A percentile compares a stretch with the other conserved stretches of the same genome.
Evolutionary conservation across 2,888 invertebrate species (phyloP).

Genomic region (Notodonta ziczac): DNA sequence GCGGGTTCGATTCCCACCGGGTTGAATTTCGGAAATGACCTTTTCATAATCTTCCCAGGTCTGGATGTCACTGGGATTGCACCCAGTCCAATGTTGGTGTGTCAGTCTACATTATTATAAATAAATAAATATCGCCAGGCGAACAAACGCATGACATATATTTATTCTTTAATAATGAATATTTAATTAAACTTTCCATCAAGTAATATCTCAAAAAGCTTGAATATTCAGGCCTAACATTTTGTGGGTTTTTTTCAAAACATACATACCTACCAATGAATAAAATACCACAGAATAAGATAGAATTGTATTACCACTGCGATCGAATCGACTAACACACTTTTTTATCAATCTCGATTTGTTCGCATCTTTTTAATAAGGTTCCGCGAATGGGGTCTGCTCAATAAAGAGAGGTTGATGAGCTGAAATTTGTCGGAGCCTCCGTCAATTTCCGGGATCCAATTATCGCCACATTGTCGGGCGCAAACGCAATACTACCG

Average conservation of each 20-base stretch:
- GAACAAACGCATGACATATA: too few relatives aligned
- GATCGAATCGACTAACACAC: not conserved
- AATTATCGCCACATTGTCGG: conserved; percentile 53
- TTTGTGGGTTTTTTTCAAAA: not conserved
- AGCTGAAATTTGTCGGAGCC: conserved; percentile 45
- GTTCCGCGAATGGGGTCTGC: conserved; percentile 21
- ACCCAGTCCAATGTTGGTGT: too few relatives aligned
- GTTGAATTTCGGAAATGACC: too few relatives aligned
- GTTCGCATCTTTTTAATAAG: conserved; percentile 39
- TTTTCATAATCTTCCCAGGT: too few relatives aligned
- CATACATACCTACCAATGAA: not conserved
- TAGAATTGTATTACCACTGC: not conserved
- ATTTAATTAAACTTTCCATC: too few relatives aligned
- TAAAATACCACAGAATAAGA: not conserved
- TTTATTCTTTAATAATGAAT: too few relatives aligned
- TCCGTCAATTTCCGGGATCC: conserved; percentile 49
- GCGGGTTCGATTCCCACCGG: too few relatives aligned
- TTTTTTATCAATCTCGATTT: conserved; percentile 21
- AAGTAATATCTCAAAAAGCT: too few relatives aligned
- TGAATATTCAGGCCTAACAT: too few relatives aligned
- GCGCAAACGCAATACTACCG: conserved; percentile 37
- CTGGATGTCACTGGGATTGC: too few relatives aligned
- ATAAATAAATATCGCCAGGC: too few relatives aligned
- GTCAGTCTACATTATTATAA: too few relatives aligned
- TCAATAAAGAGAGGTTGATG: conserved; percentile 45